Evolutionary conservation across 2,113 vertebrate species (phyloP), one percentile per base, ranked within the genome.

Genomic region (Nanger granti): DNA sequence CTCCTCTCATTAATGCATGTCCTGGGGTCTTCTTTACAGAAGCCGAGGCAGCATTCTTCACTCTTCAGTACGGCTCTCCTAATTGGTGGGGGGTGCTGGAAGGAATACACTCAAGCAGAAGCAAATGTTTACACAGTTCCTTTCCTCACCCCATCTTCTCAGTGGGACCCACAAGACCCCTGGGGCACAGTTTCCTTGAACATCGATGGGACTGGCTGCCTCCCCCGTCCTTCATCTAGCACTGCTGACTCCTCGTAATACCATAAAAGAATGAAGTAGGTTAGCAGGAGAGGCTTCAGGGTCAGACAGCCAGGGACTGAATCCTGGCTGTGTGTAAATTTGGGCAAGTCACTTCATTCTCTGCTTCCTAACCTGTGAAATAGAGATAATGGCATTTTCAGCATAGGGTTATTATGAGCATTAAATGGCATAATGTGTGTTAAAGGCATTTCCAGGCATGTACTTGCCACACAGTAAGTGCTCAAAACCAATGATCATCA

Each of bases 1-100:
- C 80, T 92, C 79, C 60, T 94, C 96, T 98, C 97, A 95, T 97
- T 97, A 97, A 97, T 59, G 92, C 24, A 29, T 83, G 87, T 97
- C 97, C 98, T 95, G 96, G 97, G 92, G 97, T 98, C 96, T 95
- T 95, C 60, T 94, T 79, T 96, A 95, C 89, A 87, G 95, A 92
- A 95, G 97, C 96, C 59, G 87, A 97, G 87, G 96, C 92, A 76
- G 96, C 96, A 52, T 89, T 96, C 90, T 93, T 88, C 96, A 52
- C 87, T 96, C 92, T 92, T 88, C 95, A 80, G 85, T 89, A 85
- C 4, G 2, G 76, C 91, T 93, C 79, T 93, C 96, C 87, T 98
- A 97, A 97, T 97, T 97, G 96, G 94, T 47, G 59, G 89, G 91
- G 52, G 93, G 84, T 0, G 0, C 97, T 92, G 87, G 92, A 57